Base-by-base conservation (phyloP, 1,140 invertebrate species). In the Varroa destructor region DNA sequence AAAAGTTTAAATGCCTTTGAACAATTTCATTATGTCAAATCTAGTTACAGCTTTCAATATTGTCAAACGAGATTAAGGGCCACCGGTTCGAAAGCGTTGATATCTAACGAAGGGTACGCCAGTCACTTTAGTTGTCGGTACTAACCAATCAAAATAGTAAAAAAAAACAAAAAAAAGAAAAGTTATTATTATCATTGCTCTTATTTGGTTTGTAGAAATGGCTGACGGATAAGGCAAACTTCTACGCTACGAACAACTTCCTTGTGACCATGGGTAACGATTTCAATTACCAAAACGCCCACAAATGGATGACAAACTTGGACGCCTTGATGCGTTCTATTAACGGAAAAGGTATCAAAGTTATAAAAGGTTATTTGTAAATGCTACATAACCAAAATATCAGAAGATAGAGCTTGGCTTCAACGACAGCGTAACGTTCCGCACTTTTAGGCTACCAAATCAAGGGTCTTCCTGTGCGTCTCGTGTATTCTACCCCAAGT, bases 401-500 rank as follows among this genome's bases (percentile, higher is more conserved):
- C 4, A 5, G 8, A 51, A 51, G 3, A 51, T 8, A 5, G 8
- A 51, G 46, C 46, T 51, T 3, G 25, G 46, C 4, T 51, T 51
- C 46, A 8, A 51, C 46, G 8, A 51, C 8, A 51, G 8, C 4
- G 46, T 5, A 3, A 51, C 8, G 46, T 51, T 3, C 8, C 46
- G 3, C 46, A 8, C 46, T 8, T 8, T 51, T 51, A 67, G 61
- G 46, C 36, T 12, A 36, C 61, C 14, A 67, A 37, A 67, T 67
- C 10, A 67, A 67, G 12, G 61, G 61, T 2, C 61, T 67, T 42
- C 77, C 81, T 70, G 76, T 89, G 1, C 86, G 88, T 77, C 78
- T 88, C n/a, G 81, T 89, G 61, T 90, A 89, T 77, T 89, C 87
- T 5, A 88, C 87, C 0, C 88, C 88, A 36, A 85, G 86, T 25